Base-by-base conservation (phyloP, 2,888 invertebrate species). In the Elmis aenea region DNA sequence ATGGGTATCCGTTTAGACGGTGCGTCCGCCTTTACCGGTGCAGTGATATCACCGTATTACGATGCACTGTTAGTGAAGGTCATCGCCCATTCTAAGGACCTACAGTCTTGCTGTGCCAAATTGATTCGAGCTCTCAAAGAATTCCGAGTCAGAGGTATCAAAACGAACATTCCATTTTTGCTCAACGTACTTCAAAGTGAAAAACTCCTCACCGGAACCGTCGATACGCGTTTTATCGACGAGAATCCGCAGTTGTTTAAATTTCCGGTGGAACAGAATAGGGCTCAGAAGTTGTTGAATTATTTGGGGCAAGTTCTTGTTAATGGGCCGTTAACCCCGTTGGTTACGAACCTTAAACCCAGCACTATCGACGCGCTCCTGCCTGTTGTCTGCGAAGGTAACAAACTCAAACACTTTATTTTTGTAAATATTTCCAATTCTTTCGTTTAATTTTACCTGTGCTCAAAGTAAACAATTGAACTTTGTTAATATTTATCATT, bases 1-100 rank as follows among this genome's bases (percentile, higher is more conserved):
- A 97, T 99, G 95, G 99, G 99, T 13, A 99, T 99, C 49, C 88
- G 99, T 58, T 73, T 99, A 45, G 99, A 99, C 69, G 86, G 94
- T 1, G 97, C 97, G 0, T 90, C 93, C 0, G 95, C 94, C 0
- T 99, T 89, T 68, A 88, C 96, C 13, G 99, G 99, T 6, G 96
- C 96, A 12, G 88, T 95, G 41, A 93, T 99, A 48, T 94, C 96
- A 0, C 99, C 99, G 0, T 95, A 95, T 68, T 99, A 99, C 68
- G 99, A 99, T 67, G 97, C 97, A 0, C 74, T 99, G 31, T 79
- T 99, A 40, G 95, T 95, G 40, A 99, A 99, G 76, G 90, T 91
- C 33, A 52, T 54, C 27, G 92, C 97, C 0, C 92, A 94, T 64
- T 91, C 95, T 0, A 78, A 79, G 33, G 90, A 94, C 63, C 77